Percentiles rank a stretch among this genome's conserved stretches.
These are phyloP conservation scores for Gambelia wislizenii DNA, from an alignment of 2,797 vertebrate genomes.

Conservation along the genomic window DNA sequence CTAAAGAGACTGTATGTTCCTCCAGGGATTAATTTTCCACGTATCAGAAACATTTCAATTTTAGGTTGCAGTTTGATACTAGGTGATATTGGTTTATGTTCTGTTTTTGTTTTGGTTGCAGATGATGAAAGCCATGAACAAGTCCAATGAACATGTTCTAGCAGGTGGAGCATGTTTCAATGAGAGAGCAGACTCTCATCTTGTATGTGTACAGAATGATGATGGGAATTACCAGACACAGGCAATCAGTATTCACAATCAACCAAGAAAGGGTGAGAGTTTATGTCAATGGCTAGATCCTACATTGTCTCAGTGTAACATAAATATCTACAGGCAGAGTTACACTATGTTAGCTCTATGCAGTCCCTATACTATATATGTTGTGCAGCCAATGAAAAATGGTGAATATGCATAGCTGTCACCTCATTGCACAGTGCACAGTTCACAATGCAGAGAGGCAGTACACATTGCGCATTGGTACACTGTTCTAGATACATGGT, in stretches of 20 bases:
- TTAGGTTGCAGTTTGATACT: background rate
- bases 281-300: background rate
- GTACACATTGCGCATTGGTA: too few relatives aligned
- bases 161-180: conserved; percentile 97
- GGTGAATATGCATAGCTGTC: too few relatives aligned
- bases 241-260: conserved; percentile 99
- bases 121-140: conserved; percentile 99
- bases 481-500: too few relatives aligned
- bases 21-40: background rate
- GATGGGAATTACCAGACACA: conserved; percentile 99
- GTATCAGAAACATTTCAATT: background rate
- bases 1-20: background rate
- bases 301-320: too few relatives aligned
- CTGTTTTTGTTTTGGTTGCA: conserved; percentile 71
- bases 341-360: too few relatives aligned
- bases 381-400: too few relatives aligned
- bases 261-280: conserved; percentile 91
- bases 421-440: too few relatives aligned
- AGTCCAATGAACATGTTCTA: conserved; percentile 97
- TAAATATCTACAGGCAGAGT: too few relatives aligned
- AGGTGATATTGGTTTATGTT: background rate
- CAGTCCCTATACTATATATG: too few relatives aligned
- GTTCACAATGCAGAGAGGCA: too few relatives aligned
- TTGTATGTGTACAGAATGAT: conserved; percentile 98
- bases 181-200: conserved; percentile 94